A percentile compares a stretch with the other conserved stretches of the same genome.
phyloP scores from a whole-genome alignment of 2,888 invertebrate species.

The Eulithis testata region DNA sequence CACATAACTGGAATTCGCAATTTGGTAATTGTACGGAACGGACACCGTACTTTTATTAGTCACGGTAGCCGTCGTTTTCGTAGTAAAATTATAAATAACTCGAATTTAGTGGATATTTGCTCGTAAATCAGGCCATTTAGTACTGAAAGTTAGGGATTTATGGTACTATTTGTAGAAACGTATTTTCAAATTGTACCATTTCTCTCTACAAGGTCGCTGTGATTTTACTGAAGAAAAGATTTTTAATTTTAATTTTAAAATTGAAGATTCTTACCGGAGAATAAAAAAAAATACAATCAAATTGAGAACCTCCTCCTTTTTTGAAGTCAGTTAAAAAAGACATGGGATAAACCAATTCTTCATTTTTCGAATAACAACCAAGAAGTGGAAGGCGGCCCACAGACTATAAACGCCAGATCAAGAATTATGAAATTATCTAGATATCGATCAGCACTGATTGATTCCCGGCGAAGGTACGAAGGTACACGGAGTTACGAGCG shows the following conservation, averaged over 20 bases:
- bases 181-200: slow-evolving; percentile 8
- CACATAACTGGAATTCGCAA: background rate
- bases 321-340: too few relatives aligned
- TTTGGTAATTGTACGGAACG: background rate
- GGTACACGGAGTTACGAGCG: slow-evolving; percentile 30
- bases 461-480: slow-evolving; percentile 29
- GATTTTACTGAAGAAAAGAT: too few relatives aligned
- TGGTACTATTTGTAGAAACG: slow-evolving; percentile 14
- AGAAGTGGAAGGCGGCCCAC: background rate
- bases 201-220: slow-evolving; percentile 18
- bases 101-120: background rate
- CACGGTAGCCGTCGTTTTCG: background rate
- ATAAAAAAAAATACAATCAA: too few relatives aligned
- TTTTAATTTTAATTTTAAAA: too few relatives aligned
- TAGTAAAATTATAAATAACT: slow-evolving; percentile 20
- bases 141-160: slow-evolving; percentile 3
- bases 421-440: slow-evolving; percentile 23
- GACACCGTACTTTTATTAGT: background rate
- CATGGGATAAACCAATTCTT: too few relatives aligned
- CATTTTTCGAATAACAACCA: too few relatives aligned
- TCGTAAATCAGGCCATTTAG: slow-evolving; percentile 16
- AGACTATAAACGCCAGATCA: slow-evolving; percentile 22
- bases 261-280: too few relatives aligned
- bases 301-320: too few relatives aligned
- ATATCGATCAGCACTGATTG: slow-evolving; percentile 38